phyloP scores from a whole-genome alignment of 2,888 invertebrate species.

The Ceramica pisi region DNA sequence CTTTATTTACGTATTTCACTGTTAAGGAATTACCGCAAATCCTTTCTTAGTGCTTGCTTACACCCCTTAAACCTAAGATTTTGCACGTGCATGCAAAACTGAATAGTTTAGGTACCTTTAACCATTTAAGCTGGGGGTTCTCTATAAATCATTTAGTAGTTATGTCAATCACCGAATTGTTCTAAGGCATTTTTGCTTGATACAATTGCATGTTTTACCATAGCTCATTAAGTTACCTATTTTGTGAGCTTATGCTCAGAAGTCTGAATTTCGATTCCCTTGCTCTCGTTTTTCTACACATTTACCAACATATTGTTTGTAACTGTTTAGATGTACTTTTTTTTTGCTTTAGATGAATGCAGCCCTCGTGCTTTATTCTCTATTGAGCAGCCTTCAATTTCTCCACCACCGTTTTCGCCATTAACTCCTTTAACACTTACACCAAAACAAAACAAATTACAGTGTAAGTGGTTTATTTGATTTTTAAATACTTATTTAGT shows the following conservation, averaged over 20 bases:
- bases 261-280: slow-evolving; percentile 2
- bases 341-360: not conserved
- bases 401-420: slow-evolving; percentile 15
- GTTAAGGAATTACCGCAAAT: slow-evolving; percentile 20
- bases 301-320: not conserved
- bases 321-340: not conserved
- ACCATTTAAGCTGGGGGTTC: slow-evolving; percentile 2
- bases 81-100: slow-evolving; percentile 12
- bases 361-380: too few species aligned
- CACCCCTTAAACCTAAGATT: slow-evolving; percentile 22
- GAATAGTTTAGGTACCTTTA: not conserved
- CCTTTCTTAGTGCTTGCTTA: slow-evolving; percentile 21
- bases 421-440: too few species aligned
- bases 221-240: slow-evolving; percentile 8
- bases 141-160: not conserved
- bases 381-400: too few species aligned
- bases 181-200: slow-evolving; percentile 10
- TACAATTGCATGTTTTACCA: slow-evolving; percentile 14
- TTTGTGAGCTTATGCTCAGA: too few species aligned
- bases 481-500: too few species aligned
- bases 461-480: too few species aligned
- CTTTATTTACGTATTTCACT: slow-evolving; percentile 16
- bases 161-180: slow-evolving; percentile 2
- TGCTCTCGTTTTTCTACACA: too few species aligned
- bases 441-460: too few species aligned